Conservation (phyloP, 2,797 vertebrate genomes). For the Chaunax sp. region DNA sequence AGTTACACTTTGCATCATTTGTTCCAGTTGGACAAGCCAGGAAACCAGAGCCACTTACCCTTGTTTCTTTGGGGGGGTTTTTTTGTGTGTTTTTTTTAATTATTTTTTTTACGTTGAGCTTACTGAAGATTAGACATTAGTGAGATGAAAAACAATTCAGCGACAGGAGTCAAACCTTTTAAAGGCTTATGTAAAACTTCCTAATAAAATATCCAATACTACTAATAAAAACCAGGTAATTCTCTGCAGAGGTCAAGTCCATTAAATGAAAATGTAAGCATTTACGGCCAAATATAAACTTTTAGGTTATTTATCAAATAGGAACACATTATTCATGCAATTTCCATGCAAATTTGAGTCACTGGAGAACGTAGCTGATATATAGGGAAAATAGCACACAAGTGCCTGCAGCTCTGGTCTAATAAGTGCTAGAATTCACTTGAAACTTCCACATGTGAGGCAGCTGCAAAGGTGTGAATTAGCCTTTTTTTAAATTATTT, state of each 20-base stretch:
- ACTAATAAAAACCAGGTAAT: slow-evolving; percentile 43
- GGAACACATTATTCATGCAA: slow-evolving; percentile 53
- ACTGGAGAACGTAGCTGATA: slow-evolving; percentile 40
- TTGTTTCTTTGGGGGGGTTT: neutral
- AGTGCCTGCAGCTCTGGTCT: slow-evolving; percentile 43
- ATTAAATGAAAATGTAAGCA: slow-evolving; percentile 42
- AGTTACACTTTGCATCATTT: slow-evolving; percentile 60
- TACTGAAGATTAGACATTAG: slow-evolving; percentile 41
- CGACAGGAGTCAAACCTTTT: slow-evolving; percentile 47
- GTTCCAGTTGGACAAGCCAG: slow-evolving; percentile 66
- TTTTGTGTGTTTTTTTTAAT: too few species aligned
- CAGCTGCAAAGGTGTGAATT: slow-evolving; percentile 30
- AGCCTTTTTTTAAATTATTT: slow-evolving; percentile 42
- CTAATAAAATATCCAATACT: slow-evolving; percentile 65
- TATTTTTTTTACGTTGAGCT: slow-evolving; percentile 36
- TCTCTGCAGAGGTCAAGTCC: slow-evolving; percentile 47
- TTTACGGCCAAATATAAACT: slow-evolving; percentile 48
- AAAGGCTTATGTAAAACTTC: slow-evolving; percentile 54
- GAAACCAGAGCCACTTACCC: slow-evolving; percentile 37
- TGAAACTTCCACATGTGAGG: slow-evolving; percentile 21
- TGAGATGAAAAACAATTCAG: slow-evolving; percentile 61
- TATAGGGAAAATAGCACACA: slow-evolving; percentile 14
- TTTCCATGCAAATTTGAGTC: slow-evolving; percentile 66
- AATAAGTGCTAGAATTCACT: slow-evolving; percentile 36
- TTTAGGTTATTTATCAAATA: slow-evolving; percentile 60